These are phyloP conservation scores for Cybosia mesomella DNA, from an alignment of 2,888 invertebrate genomes.

Conservation along the genomic window DNA sequence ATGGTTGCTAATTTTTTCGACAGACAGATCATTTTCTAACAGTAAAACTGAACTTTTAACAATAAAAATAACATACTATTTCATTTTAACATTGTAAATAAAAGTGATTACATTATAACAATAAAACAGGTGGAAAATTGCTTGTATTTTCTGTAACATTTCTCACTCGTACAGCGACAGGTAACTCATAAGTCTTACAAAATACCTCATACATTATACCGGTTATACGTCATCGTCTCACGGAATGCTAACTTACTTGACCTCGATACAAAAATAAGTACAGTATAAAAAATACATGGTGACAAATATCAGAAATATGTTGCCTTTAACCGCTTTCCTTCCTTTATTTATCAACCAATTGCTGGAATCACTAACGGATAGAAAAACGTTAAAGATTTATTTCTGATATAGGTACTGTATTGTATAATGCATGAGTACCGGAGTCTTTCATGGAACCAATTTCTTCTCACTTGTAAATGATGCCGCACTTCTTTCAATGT, in stretches of 20 bases:
- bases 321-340: slow-evolving; percentile 14
- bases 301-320: slow-evolving; percentile 18
- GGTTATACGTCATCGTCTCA: slow-evolving; percentile 8
- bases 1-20: not conserved
- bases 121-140: not conserved
- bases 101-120: not conserved
- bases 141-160: not conserved
- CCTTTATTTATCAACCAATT: slow-evolving; percentile 31
- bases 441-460: slow-evolving; percentile 45
- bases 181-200: slow-evolving; percentile 12
- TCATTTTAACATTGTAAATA: not conserved
- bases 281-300: slow-evolving; percentile 21
- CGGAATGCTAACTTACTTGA: slow-evolving; percentile 22
- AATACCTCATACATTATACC: slow-evolving; percentile 8
- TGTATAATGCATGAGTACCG: slow-evolving; percentile 48
- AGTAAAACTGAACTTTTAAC: not conserved
- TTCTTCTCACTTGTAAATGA: slow-evolving; percentile 44
- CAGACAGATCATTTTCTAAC: not conserved
- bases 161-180: slow-evolving; percentile 1
- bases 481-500: slow-evolving; percentile 37
- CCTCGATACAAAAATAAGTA: slow-evolving; percentile 21
- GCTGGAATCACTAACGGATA: slow-evolving; percentile 29
- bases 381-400: slow-evolving; percentile 42
- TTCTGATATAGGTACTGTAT: slow-evolving; percentile 15
- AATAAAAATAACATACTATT: too few species aligned